These are phyloP conservation scores for Lasioglossum oenotherae DNA, from an alignment of 2,888 invertebrate genomes.

Conservation along the genomic window DNA sequence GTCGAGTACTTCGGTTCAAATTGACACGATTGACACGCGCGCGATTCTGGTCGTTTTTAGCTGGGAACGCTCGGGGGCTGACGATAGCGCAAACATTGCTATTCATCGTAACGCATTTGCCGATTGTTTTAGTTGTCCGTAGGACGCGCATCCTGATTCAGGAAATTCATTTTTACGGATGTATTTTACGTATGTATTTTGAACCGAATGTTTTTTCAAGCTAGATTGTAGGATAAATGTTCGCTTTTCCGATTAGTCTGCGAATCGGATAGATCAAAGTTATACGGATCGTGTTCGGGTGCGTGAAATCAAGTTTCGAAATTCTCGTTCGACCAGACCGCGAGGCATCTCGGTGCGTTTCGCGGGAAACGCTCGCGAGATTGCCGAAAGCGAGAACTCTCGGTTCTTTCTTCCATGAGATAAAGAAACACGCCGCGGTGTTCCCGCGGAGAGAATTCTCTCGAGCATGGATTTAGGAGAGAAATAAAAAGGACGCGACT, in stretches of 20 bases:
- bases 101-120: background rate
- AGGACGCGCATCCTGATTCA: background rate
- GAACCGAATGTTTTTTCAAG: background rate
- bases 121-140: background rate
- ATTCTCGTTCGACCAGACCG: background rate
- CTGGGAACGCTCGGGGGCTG: background rate
- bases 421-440: background rate
- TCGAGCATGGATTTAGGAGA: background rate
- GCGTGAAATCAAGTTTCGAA: background rate
- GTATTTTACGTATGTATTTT: background rate
- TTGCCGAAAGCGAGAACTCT: background rate
- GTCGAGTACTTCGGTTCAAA: background rate
- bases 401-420: background rate
- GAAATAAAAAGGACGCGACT: background rate
- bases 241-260: background rate
- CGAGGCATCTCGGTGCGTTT: slow-evolving; percentile 63
- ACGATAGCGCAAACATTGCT: background rate
- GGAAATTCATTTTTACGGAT: background rate
- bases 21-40: background rate
- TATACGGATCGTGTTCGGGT: background rate
- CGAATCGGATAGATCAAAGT: background rate
- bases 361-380: slow-evolving; percentile 60
- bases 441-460: background rate
- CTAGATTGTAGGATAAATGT: background rate
- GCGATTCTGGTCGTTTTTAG: background rate